Evolutionary conservation across 2,888 invertebrate genomes (phyloP).

Genomic region (Eupithecia exiguata): DNA sequence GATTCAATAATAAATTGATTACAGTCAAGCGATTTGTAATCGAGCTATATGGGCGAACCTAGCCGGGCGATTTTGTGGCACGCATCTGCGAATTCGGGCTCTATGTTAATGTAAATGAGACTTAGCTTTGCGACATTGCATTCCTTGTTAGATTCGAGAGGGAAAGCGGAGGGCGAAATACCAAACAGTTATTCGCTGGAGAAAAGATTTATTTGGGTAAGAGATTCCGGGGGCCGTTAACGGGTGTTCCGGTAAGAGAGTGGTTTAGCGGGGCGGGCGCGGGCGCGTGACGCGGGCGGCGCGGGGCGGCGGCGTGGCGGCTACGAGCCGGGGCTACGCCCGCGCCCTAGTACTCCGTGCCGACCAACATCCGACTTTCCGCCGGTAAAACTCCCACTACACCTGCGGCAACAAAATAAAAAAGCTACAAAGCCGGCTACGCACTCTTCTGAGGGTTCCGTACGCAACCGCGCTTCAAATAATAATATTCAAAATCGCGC

Average conservation of each 20-base stretch:
- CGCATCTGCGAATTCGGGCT: slow-evolving; percentile 78
- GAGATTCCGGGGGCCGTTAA: slow-evolving; percentile 77
- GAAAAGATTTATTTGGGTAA: slow-evolving; percentile 78
- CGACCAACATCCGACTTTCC: slow-evolving; percentile 86
- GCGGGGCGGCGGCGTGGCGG: slow-evolving; percentile 51
- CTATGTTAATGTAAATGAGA: slow-evolving; percentile 52
- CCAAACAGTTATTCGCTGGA: slow-evolving; percentile 76
- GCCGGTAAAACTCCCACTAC: slow-evolving; percentile 86
- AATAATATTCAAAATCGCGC: slow-evolving; percentile 57
- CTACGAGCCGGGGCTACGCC: slow-evolving; percentile 80
- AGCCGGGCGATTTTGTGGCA: slow-evolving; percentile 75
- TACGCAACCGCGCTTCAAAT: slow-evolving; percentile 66
- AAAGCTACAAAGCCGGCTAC: slow-evolving; percentile 79
- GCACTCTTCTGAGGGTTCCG: slow-evolving; percentile 63
- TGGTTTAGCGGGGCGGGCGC: slow-evolving; percentile 59
- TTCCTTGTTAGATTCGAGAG: slow-evolving; percentile 71
- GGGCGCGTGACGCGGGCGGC: slow-evolving; percentile 47
- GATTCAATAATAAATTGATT: slow-evolving; percentile 58
- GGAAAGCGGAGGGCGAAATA: slow-evolving; percentile 69
- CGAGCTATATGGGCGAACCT: slow-evolving; percentile 83
- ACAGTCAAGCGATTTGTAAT: slow-evolving; percentile 63
- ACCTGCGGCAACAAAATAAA: slow-evolving; percentile 84
- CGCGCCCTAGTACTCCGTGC: slow-evolving; percentile 84
- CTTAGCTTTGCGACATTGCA: slow-evolving; percentile 78
- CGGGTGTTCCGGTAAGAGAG: slow-evolving; percentile 70